phyloP scores from a whole-genome alignment of 2,797 vertebrate species.

The Gobio occitaniae region DNA sequence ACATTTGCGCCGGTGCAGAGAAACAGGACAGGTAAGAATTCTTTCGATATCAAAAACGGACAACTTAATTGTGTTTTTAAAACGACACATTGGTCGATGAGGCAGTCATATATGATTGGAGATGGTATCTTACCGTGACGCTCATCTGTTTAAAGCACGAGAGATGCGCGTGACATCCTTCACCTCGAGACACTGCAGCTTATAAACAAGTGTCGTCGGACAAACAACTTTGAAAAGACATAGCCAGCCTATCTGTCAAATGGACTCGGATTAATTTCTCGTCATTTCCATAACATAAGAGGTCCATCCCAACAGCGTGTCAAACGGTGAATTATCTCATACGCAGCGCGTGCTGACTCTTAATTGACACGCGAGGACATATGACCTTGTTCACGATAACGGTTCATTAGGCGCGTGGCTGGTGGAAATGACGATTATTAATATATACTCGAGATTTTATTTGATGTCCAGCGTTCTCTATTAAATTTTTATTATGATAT shows the following conservation, averaged over 20 bases:
- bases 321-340: slow-evolving; percentile 4
- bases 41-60: neutral
- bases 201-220: slow-evolving; percentile 24
- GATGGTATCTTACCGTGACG: neutral
- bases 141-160: neutral
- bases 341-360: neutral
- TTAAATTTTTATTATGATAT: neutral
- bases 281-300: neutral
- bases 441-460: neutral
- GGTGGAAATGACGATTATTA: slow-evolving; percentile 2
- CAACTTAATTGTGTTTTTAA: neutral
- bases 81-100: neutral
- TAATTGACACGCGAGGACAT: neutral
- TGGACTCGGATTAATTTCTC: neutral
- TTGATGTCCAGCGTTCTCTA: neutral
- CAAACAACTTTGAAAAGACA: slow-evolving; percentile 30
- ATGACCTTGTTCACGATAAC: slow-evolving; percentile 40
- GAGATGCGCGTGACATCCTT: slow-evolving; percentile 37
- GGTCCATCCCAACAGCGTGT: neutral
- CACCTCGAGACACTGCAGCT: slow-evolving; percentile 41
- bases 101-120: neutral
- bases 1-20: slow-evolving; percentile 39
- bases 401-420: neutral
- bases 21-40: slow-evolving; percentile 51
- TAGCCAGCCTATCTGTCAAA: neutral